Percentiles rank a stretch among this genome's conserved stretches.
These are phyloP conservation scores for Pelosia muscerda DNA, from an alignment of 2,888 invertebrate genomes.

Conservation along the genomic window DNA sequence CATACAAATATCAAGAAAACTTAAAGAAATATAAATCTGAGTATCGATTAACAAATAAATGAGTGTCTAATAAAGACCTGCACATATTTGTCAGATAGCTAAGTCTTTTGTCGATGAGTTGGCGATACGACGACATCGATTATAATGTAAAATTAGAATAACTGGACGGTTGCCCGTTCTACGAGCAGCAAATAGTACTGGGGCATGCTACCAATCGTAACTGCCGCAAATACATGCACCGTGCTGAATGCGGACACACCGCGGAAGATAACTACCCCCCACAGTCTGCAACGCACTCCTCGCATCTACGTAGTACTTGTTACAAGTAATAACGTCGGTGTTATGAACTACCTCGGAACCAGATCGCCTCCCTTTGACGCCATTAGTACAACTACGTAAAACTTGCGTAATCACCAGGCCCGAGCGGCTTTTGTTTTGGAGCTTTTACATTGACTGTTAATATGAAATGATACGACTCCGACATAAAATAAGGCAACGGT, in stretches of 20 bases:
- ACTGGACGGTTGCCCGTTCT: constrained; percentile 85
- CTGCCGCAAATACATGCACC: constrained; percentile 81
- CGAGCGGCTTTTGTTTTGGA: background rate
- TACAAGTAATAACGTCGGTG: constrained; percentile 19
- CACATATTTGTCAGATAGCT: constrained; percentile 66
- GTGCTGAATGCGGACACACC: constrained; percentile 74
- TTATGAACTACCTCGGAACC: constrained; percentile 29
- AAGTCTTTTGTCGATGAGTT: constrained; percentile 79
- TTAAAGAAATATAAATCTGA: background rate
- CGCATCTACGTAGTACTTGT: constrained; percentile 9
- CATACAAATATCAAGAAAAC: background rate
- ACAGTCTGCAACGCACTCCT: constrained; percentile 25
- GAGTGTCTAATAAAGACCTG: constrained; percentile 15
- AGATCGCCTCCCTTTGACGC: constrained; percentile 29
- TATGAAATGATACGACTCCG: background rate
- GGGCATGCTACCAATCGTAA: constrained; percentile 85
- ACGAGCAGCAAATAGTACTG: constrained; percentile 85
- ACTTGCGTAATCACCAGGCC: constrained; percentile 35
- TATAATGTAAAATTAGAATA: constrained; percentile 86
- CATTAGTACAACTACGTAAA: constrained; percentile 30
- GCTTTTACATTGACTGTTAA: background rate
- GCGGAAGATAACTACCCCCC: constrained; percentile 67
- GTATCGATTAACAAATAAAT: background rate
- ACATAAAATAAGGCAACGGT: background rate
- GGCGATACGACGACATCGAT: constrained; percentile 83